These are phyloP conservation scores for Apus apus DNA, from an alignment of 2,113 vertebrate species.

Conservation along the genomic window DNA sequence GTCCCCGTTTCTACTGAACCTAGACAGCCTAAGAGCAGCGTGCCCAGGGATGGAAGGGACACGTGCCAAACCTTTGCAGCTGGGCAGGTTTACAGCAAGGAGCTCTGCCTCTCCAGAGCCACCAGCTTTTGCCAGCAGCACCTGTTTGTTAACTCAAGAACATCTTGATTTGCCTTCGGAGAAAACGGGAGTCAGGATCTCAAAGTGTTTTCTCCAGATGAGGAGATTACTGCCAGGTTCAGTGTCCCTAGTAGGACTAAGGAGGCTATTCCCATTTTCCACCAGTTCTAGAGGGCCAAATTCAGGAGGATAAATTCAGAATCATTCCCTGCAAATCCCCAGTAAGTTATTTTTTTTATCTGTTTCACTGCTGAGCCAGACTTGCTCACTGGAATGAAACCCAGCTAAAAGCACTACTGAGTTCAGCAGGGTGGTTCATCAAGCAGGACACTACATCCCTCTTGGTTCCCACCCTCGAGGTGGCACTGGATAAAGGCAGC, in stretches of 20 bases:
- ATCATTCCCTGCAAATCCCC: background rate
- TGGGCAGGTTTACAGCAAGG: rapidly evolving
- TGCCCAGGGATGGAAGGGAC: background rate
- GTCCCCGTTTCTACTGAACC: background rate
- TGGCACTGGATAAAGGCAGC: background rate
- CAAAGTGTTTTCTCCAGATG: background rate
- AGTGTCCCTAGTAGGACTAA: background rate
- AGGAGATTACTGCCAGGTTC: background rate
- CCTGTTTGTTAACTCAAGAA: background rate
- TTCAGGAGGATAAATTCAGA: background rate
- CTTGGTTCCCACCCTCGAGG: rapidly evolving
- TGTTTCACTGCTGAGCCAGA: background rate
- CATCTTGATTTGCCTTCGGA: background rate
- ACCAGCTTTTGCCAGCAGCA: background rate
- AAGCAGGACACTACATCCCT: background rate
- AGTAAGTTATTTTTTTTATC: background rate
- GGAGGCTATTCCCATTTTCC: background rate
- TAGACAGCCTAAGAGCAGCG: rapidly evolving
- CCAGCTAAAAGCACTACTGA: background rate
- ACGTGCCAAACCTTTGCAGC: background rate
- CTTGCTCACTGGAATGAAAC: background rate
- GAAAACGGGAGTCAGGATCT: background rate
- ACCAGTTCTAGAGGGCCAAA: background rate
- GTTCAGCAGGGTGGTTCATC: background rate
- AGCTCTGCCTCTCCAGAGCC: background rate